Percentiles rank a stretch among this genome's conserved stretches.
Evolutionary conservation across 2,113 vertebrate species (phyloP).

Genomic region (Entomyzon cyanotis): DNA sequence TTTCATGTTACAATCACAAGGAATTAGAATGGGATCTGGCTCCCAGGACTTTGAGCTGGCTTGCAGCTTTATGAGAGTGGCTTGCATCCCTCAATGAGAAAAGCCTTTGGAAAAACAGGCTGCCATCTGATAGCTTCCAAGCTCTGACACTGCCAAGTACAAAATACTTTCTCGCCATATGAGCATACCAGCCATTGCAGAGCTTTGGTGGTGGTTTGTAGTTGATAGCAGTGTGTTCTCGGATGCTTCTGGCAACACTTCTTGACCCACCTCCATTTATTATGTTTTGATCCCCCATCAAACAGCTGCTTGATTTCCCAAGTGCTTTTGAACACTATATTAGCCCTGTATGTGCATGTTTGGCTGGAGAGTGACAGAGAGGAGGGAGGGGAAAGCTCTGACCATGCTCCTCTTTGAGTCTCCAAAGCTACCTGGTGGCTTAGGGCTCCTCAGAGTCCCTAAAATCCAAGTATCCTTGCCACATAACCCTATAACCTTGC

Average conservation of each 20-base stretch:
- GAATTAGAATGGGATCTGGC: not conserved
- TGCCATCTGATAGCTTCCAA: not conserved
- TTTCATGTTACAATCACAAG: not conserved
- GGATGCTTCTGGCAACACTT: not conserved
- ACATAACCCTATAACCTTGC: not conserved
- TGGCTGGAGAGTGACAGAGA: not conserved
- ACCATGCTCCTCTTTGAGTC: not conserved
- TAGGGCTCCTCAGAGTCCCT: not conserved
- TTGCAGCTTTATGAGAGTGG: not conserved
- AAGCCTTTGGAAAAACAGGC: not conserved
- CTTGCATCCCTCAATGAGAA: not conserved
- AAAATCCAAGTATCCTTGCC: not conserved
- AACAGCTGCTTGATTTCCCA: not conserved
- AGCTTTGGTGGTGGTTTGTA: not conserved
- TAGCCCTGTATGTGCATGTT: rapidly evolving
- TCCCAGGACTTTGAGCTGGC: not conserved
- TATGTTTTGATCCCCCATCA: not conserved
- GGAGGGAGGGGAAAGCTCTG: not conserved
- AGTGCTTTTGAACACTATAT: not conserved
- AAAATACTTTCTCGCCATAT: rapidly evolving
- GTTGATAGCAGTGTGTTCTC: not conserved
- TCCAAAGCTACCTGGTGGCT: not conserved
- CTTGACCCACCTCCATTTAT: not conserved
- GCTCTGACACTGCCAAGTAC: not conserved
- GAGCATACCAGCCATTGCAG: not conserved